Conservation (phyloP, 2,888 invertebrate species). For the Rhamphomyia laevipes region DNA sequence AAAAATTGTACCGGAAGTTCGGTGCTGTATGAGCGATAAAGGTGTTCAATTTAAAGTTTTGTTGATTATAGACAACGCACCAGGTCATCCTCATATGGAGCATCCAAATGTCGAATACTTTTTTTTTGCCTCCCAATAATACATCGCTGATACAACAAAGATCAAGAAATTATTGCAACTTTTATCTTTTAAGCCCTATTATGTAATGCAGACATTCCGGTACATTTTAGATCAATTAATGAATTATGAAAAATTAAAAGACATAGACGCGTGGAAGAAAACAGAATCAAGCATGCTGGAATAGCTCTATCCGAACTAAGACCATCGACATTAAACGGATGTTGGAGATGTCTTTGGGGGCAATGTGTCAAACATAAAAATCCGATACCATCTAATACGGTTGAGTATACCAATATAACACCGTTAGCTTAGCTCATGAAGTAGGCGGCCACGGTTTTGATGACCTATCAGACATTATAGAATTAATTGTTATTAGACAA, state of each 20-base stretch:
- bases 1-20: conserved; percentile 15
- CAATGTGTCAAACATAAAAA: conserved; percentile 19
- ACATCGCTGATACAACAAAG: conserved; percentile 21
- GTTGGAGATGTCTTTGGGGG: conserved; percentile 21
- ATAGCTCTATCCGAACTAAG: conserved; percentile 14
- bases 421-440: neutral
- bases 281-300: conserved; percentile 9
- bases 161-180: conserved; percentile 22
- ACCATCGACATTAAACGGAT: conserved; percentile 19
- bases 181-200: conserved; percentile 21
- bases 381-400: neutral
- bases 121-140: conserved; percentile 20
- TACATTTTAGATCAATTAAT: conserved; percentile 14
- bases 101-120: conserved; percentile 14
- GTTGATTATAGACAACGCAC: conserved; percentile 10
- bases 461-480: too few species aligned
- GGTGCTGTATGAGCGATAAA: conserved; percentile 11
- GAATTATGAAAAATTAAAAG: conserved; percentile 2
- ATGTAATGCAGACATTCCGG: conserved; percentile 14
- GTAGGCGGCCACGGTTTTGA: too few species aligned
- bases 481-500: too few species aligned
- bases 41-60: conserved; percentile 13
- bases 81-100: conserved; percentile 6
- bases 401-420: neutral
- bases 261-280: conserved; percentile 13